A percentile compares a stretch with the other conserved stretches of the same genome.
phyloP scores from a whole-genome alignment of 2,888 invertebrate genomes.

The Oligia fasciuncula region DNA sequence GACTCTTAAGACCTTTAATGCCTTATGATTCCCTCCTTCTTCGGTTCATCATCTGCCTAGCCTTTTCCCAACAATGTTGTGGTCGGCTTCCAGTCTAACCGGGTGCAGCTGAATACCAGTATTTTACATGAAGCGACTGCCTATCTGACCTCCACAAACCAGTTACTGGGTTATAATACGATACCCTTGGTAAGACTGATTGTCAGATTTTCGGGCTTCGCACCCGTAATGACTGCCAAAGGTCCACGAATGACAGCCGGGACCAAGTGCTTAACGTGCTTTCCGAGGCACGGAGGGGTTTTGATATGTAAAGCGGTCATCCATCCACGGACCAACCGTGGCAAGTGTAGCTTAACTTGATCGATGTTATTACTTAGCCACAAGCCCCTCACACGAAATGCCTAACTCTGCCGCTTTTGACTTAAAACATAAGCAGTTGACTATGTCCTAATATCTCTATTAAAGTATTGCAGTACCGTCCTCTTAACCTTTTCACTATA shows the following conservation, averaged over 20 bases:
- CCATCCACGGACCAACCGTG: background rate
- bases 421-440: background rate
- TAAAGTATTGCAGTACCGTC: conserved; percentile 35
- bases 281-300: background rate
- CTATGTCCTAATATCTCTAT: conserved; percentile 40
- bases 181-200: background rate
- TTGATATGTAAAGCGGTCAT: background rate
- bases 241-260: background rate
- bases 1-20: background rate
- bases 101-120: background rate
- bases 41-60: background rate
- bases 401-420: background rate
- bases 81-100: background rate
- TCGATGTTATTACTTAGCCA: background rate
- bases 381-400: background rate
- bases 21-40: background rate
- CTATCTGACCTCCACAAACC: background rate
- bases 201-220: background rate
- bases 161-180: background rate
- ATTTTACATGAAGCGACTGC: background rate
- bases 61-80: background rate
- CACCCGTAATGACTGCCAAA: background rate
- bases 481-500: conserved; percentile 55
- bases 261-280: background rate
- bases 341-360: background rate